Conservation (phyloP, 2,888 invertebrate species). For the Podabrus alpinus region DNA sequence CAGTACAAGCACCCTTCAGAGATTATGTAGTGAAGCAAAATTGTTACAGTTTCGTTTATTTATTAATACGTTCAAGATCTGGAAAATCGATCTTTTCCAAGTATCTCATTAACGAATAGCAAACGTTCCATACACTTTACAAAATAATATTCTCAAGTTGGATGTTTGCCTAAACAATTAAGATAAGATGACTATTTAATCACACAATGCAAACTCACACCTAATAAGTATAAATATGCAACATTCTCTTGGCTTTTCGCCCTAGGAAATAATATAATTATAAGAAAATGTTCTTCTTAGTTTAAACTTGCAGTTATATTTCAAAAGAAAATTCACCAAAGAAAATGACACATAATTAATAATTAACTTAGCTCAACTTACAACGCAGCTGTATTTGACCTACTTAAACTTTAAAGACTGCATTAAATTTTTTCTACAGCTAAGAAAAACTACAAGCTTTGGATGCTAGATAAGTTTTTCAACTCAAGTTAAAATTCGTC, state of each 20-base stretch:
- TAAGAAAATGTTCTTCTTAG: neutral
- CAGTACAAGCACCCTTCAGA: constrained; percentile 4
- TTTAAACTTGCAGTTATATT: neutral
- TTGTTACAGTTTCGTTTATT: constrained; percentile 10
- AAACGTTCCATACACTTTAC: neutral
- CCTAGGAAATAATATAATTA: neutral
- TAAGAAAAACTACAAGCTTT: neutral
- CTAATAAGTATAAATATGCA: neutral
- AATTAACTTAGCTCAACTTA: neutral
- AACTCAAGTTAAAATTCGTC: neutral
- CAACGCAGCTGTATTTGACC: neutral
- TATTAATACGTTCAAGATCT: neutral
- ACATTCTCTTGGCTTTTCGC: neutral
- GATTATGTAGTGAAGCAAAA: constrained; percentile 13
- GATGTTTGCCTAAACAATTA: neutral
- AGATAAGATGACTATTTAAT: neutral
- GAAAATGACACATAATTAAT: neutral
- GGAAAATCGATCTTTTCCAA: neutral
- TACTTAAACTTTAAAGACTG: neutral
- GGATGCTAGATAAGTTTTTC: neutral
- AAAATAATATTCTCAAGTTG: neutral
- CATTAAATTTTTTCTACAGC: neutral
- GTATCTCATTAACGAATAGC: neutral
- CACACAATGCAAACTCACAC: neutral
- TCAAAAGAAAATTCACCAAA: neutral